Conservation (phyloP, 1,140 invertebrate genomes). For the Musca vetustissima region DNA sequence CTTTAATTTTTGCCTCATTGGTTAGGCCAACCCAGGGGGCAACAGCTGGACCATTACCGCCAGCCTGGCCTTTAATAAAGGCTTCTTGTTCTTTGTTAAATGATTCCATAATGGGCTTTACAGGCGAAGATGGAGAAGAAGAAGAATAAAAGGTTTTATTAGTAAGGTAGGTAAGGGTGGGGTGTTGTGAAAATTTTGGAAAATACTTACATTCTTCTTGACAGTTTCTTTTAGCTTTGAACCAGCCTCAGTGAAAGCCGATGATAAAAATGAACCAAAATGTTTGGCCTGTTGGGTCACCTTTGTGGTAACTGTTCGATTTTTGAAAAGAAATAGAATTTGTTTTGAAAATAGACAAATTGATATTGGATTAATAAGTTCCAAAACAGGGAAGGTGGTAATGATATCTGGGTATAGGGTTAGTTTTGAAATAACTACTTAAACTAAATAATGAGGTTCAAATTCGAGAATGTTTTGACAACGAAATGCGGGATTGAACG, state of each 20-base stretch:
- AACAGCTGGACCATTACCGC: constrained; percentile 73
- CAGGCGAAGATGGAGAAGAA: constrained; percentile 33
- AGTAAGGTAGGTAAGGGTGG: neutral
- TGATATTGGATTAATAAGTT: neutral
- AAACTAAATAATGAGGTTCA: no score
- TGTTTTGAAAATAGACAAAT: neutral
- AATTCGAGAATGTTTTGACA: no score
- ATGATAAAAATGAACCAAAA: constrained; percentile 89
- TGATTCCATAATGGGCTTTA: constrained; percentile 89
- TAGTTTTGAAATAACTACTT: no score
- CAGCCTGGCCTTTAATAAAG: constrained; percentile 82
- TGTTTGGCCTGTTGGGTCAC: constrained; percentile 88
- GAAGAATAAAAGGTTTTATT: no score
- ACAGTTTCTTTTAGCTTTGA: constrained; percentile 94
- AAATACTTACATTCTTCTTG: constrained; percentile 84
- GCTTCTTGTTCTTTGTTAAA: constrained; percentile 96
- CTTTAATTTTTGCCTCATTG: constrained; percentile 87
- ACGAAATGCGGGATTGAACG: no score
- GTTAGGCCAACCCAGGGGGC: constrained; percentile 90
- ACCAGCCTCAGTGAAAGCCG: constrained; percentile 87
- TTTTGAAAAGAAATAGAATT: neutral
- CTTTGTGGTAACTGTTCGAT: constrained; percentile 77
- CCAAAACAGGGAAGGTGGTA: neutral
- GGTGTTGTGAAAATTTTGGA: neutral
- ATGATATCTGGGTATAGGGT: neutral